A percentile compares a stretch with the other conserved stretches of the same genome.
phyloP scores from a whole-genome alignment of 2,113 vertebrate species.

The Seriola aureovittata region DNA sequence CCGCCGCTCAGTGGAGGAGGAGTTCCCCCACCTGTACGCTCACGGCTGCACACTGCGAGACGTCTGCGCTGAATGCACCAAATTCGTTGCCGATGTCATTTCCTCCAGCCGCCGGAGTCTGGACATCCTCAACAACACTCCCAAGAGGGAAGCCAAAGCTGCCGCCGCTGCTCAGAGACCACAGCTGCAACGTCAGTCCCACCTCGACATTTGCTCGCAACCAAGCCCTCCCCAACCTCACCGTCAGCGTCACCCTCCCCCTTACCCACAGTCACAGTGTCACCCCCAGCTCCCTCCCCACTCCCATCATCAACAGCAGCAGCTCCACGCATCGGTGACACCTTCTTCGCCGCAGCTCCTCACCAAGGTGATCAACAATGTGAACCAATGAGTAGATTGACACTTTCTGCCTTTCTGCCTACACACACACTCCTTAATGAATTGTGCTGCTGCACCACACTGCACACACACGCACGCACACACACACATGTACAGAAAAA shows the following conservation, averaged over 20 bases:
- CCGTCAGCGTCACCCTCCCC: slow-evolving; percentile 5
- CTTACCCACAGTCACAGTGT: slow-evolving; percentile 1
- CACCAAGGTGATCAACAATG: slow-evolving; percentile 25
- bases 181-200: slow-evolving; percentile 53
- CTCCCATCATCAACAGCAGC: slow-evolving; percentile 11
- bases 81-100: slow-evolving; percentile 92
- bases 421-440: slow-evolving; percentile 8
- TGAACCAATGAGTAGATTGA: slow-evolving; percentile 52
- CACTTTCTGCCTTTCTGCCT: slow-evolving; percentile 14
- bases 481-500: slow-evolving; percentile 6
- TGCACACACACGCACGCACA: slow-evolving; percentile 17
- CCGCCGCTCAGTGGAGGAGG: slow-evolving; percentile 90
- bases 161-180: slow-evolving; percentile 35
- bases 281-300: slow-evolving; percentile 6
- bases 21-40: slow-evolving; percentile 95
- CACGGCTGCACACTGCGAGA: slow-evolving; percentile 92
- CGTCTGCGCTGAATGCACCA: slow-evolving; percentile 91
- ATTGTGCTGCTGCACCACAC: slow-evolving; percentile 15
- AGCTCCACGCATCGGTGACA: not conserved
- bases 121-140: slow-evolving; percentile 90
- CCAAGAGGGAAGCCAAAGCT: slow-evolving; percentile 77
- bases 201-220: slow-evolving; percentile 25
- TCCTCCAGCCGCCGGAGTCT: slow-evolving; percentile 94
- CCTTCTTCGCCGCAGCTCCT: slow-evolving; percentile 23
- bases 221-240: not conserved